Evolutionary conservation across 2,113 vertebrate species (phyloP).

Genomic region (Prunella fulvescens): DNA sequence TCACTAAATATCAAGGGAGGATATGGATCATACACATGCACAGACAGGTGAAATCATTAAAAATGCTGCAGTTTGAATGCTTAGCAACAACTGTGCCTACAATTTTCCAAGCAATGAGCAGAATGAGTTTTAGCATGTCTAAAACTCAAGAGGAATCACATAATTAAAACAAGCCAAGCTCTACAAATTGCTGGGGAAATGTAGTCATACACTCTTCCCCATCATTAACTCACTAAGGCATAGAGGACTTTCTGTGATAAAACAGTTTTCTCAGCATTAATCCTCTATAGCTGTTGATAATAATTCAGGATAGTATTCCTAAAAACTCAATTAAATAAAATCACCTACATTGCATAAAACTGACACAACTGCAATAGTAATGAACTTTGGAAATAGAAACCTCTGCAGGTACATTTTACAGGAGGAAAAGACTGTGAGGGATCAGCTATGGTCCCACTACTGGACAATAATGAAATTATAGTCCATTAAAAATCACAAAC

Average conservation of each 20-base stretch:
- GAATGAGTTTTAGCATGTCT: background rate
- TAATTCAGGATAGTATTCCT: background rate
- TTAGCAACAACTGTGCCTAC: background rate
- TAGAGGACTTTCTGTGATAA: background rate
- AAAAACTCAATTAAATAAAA: background rate
- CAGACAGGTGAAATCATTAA: background rate
- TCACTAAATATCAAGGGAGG: background rate
- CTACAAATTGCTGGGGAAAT: background rate
- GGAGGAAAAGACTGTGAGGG: background rate
- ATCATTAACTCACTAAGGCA: background rate
- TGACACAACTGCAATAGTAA: background rate
- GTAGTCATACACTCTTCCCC: background rate
- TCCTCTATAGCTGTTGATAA: background rate
- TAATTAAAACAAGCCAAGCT: background rate
- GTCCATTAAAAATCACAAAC: background rate
- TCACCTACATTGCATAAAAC: background rate
- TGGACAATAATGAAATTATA: background rate
- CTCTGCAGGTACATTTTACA: background rate
- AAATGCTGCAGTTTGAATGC: background rate
- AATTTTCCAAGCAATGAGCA: background rate
- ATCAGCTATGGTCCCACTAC: background rate
- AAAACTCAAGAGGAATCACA: background rate
- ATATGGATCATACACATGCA: background rate
- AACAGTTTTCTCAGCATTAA: background rate
- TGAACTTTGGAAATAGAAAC: background rate